Base-by-base conservation (phyloP, 2,113 vertebrate genomes). In the Pipra filicauda region DNA sequence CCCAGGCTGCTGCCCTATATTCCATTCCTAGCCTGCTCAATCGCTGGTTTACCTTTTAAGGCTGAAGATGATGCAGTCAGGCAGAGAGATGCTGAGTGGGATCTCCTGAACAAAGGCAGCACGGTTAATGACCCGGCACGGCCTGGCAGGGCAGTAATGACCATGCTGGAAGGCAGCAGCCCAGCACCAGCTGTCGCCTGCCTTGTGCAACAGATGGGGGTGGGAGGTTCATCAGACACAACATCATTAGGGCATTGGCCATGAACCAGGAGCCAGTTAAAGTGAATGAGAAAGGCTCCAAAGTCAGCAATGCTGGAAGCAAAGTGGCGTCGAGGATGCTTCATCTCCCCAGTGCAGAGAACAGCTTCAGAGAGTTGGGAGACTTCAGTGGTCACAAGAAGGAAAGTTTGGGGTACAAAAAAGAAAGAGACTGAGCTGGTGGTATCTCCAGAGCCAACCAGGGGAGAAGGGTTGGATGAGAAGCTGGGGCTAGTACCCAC, bases 141-240 rank as follows among this genome's bases (percentile, higher is more conserved):
- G 70, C 73, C 74, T 84, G 77, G 91, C 77, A 74, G 48, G 46
- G 80, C 1, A 1, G 73, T 93, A 96, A 97, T 95, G 95, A 86
- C 95, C 93, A 24, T 69, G 84, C 95, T 92, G 91, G 84, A 95
- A 96, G 89, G 83, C 93, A 91, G 80, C 72, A 95, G 86, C 94
- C 94, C 92, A 72, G 93, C 78, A 95, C 92, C 96, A 95, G 93
- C 95, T 96, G 96, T 92, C 59, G 4, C 67, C 52, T 96, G 88
- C 14, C 69, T 65, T 90, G 88, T 93, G 67, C 79, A 90, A 44
- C 88, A 96, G 93, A 95, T 94, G 93, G 95, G 59, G 88, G 71
- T 97, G 93, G 94, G 96, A 97, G 88, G 91, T 94, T 93, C 71
- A 6, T 90, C 94, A 97, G 95, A 94, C 93, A 83, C 88, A 94